phyloP scores from a whole-genome alignment of 2,797 vertebrate genomes.

The Platalea minor region DNA sequence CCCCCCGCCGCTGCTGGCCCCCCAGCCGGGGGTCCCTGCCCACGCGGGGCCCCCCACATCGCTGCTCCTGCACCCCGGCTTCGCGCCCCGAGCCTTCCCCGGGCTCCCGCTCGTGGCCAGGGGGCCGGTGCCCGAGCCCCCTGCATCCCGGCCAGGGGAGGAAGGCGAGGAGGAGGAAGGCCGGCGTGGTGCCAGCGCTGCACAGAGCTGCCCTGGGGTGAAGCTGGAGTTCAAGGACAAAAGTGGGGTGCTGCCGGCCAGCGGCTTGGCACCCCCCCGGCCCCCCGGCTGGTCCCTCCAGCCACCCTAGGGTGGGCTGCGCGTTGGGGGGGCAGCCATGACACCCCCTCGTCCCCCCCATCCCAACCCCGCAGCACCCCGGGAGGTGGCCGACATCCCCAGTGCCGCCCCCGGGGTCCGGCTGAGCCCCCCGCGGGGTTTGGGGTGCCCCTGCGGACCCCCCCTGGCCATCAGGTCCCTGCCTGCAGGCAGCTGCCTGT shows the following conservation, averaged over 20 bases:
- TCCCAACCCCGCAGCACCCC: not conserved
- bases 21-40: not conserved
- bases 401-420: not conserved
- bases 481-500: not conserved
- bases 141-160: not conserved
- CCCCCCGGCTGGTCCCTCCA: not conserved
- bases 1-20: not conserved
- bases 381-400: accelerated
- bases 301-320: not conserved
- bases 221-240: not conserved
- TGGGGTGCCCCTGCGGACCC: not conserved
- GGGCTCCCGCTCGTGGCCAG: not conserved
- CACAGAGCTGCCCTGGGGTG: not conserved
- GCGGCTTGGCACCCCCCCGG: too few species aligned
- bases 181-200: not conserved
- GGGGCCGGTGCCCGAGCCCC: not conserved
- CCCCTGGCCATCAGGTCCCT: not conserved
- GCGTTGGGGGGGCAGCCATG: not conserved
- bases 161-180: not conserved
- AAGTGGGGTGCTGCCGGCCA: not conserved
- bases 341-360: not conserved
- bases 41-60: not conserved
- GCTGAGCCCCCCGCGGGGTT: not conserved
- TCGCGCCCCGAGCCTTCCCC: not conserved
- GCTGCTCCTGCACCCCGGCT: not conserved